phyloP scores from a whole-genome alignment of 2,888 invertebrate genomes.

The Mylabris sibirica region DNA sequence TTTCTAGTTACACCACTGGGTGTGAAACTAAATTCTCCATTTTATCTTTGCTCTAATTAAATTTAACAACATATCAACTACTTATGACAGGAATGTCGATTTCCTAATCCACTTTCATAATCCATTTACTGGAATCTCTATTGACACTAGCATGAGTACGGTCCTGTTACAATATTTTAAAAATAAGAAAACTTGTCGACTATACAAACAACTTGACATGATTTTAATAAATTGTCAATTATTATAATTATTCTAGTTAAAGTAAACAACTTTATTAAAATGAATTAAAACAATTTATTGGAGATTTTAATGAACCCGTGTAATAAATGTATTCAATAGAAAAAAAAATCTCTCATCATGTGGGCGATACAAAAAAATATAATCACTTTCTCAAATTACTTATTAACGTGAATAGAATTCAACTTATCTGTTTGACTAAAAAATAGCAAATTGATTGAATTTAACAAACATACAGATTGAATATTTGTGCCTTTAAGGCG shows the following conservation, averaged over 20 bases:
- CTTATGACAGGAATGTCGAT: neutral
- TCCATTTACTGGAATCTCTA: conserved; percentile 2
- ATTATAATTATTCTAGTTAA: neutral
- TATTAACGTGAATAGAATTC: neutral
- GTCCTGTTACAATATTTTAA: neutral
- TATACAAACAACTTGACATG: neutral
- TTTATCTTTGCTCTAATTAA: neutral
- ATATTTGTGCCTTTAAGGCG: too few relatives aligned
- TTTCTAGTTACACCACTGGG: too few relatives aligned
- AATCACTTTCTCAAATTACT: neutral
- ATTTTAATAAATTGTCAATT: neutral
- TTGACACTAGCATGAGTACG: neutral
- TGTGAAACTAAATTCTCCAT: neutral
- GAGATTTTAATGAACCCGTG: neutral
- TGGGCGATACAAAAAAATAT: neutral
- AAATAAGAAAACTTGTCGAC: neutral
- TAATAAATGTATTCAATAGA: neutral
- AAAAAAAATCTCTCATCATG: neutral
- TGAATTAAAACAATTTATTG: neutral
- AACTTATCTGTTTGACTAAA: neutral
- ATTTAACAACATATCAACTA: neutral
- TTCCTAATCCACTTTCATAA: neutral
- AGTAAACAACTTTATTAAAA: conserved; percentile 6
- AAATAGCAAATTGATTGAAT: too few relatives aligned
- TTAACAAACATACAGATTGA: too few relatives aligned